These are phyloP conservation scores for Xylocampa areola DNA, from an alignment of 2,888 invertebrate species.

Conservation along the genomic window DNA sequence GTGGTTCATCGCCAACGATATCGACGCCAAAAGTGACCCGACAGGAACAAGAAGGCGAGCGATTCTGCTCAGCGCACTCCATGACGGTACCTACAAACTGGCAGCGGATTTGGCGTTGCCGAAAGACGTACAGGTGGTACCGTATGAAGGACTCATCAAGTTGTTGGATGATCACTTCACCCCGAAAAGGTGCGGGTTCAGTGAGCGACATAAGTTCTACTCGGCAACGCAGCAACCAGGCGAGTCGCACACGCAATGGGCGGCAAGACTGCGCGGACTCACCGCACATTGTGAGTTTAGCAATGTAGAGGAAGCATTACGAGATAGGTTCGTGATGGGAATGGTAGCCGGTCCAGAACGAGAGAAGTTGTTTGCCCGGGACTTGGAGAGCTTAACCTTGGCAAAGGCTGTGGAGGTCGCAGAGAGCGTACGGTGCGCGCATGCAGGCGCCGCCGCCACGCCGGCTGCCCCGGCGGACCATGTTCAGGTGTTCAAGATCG, in stretches of 20 bases:
- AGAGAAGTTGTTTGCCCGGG: constrained; percentile 46
- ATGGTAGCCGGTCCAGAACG: constrained; percentile 42
- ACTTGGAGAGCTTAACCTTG: no score
- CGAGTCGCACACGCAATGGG: constrained; percentile 54
- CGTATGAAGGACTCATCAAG: not conserved
- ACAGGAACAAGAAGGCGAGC: not conserved
- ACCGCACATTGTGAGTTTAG: constrained; percentile 45
- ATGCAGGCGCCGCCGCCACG: not conserved
- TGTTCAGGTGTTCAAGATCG: constrained; percentile 3
- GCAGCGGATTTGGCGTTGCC: constrained; percentile 2
- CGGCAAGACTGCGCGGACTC: constrained; percentile 49
- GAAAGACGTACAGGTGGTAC: not conserved
- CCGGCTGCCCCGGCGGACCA: not conserved
- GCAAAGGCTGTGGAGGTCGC: no score
- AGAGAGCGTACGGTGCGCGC: constrained; percentile 49
- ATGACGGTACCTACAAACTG: not conserved
- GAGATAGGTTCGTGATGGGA: constrained; percentile 52
- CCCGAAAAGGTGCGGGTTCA: constrained; percentile 40
- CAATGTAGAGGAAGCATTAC: constrained; percentile 52
- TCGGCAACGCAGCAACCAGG: constrained; percentile 44
- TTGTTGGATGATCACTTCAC: constrained; percentile 11
- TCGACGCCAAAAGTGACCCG: not conserved
- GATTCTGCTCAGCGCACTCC: constrained; percentile 2
- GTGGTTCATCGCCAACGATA: not conserved
- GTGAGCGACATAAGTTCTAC: constrained; percentile 56